phyloP scores from a whole-genome alignment of 2,113 vertebrate genomes.

The Hystrix brachyura region DNA sequence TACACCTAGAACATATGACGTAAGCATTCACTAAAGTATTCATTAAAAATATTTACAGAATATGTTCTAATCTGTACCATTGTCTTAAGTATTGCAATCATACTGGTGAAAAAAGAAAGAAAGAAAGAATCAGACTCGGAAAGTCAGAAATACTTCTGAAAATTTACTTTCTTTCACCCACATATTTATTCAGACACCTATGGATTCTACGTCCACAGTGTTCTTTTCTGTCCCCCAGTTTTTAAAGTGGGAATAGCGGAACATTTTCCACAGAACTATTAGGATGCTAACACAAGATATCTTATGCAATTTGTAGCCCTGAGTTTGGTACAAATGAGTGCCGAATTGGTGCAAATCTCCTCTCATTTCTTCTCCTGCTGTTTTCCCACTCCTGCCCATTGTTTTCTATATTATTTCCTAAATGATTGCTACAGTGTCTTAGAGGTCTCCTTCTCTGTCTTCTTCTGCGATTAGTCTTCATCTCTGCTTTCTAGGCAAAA shows the following conservation, averaged over 20 bases:
- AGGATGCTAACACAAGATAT: neutral
- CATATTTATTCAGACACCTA: neutral
- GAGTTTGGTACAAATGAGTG: neutral
- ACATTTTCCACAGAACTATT: neutral
- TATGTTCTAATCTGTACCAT: neutral
- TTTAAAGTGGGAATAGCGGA: neutral
- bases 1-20: neutral
- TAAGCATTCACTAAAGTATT: neutral
- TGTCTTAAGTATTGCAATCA: neutral
- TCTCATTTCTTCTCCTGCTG: neutral
- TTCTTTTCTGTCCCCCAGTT: neutral
- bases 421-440: neutral
- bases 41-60: neutral
- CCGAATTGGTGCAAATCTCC: neutral
- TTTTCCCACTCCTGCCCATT: neutral
- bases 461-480: neutral
- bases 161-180: neutral
- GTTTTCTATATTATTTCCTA: neutral
- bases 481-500: neutral
- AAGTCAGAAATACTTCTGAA: conserved; percentile 34
- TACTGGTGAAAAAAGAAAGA: neutral
- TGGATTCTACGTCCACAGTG: neutral
- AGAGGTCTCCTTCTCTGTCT: neutral
- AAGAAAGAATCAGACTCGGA: neutral
- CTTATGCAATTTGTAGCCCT: neutral